A percentile compares a stretch with the other conserved stretches of the same genome.
These are phyloP conservation scores for Podarcis siculus DNA, from an alignment of 2,797 vertebrate species.

Conservation along the genomic window DNA sequence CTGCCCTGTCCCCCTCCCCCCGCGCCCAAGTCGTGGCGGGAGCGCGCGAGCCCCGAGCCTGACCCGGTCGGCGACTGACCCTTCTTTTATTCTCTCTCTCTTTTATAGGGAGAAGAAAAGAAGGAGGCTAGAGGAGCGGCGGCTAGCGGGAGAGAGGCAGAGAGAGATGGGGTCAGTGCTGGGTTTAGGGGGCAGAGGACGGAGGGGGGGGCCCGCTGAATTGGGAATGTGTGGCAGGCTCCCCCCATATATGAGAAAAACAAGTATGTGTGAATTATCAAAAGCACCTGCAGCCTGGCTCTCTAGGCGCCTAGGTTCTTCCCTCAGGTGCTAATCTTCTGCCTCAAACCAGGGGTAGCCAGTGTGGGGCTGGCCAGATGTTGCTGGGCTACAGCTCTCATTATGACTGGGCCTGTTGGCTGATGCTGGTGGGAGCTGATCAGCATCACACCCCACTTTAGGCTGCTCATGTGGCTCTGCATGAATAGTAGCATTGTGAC, in stretches of 20 bases:
- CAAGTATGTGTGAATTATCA: too few relatives aligned
- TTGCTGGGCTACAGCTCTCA: too few relatives aligned
- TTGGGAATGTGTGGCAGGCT: not conserved
- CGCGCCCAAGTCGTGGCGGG: constrained; percentile 45
- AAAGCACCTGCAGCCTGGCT: not conserved
- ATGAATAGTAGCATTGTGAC: not conserved
- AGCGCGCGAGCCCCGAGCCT: constrained; percentile 52
- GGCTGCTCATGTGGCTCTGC: not conserved
- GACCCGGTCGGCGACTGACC: constrained; percentile 80
- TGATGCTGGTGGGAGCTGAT: too few relatives aligned
- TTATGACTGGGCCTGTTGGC: too few relatives aligned
- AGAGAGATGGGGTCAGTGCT: constrained; percentile 93
- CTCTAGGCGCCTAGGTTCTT: not conserved
- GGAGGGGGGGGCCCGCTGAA: not conserved
- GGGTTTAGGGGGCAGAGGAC: constrained; percentile 50
- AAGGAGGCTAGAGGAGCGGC: constrained; percentile 99
- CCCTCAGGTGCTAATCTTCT: not conserved
- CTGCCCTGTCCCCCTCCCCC: constrained; percentile 57
- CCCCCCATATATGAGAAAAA: too few relatives aligned
- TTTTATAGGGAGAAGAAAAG: constrained; percentile 98
- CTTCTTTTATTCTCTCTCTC: constrained; percentile 86
- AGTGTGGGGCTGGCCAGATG: too few relatives aligned
- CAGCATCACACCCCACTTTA: too few relatives aligned
- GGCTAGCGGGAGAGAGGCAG: constrained; percentile 75
- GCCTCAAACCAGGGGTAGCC: too few relatives aligned